Conservation (phyloP, 2,797 vertebrate genomes). For the Gadopsis marmoratus region DNA sequence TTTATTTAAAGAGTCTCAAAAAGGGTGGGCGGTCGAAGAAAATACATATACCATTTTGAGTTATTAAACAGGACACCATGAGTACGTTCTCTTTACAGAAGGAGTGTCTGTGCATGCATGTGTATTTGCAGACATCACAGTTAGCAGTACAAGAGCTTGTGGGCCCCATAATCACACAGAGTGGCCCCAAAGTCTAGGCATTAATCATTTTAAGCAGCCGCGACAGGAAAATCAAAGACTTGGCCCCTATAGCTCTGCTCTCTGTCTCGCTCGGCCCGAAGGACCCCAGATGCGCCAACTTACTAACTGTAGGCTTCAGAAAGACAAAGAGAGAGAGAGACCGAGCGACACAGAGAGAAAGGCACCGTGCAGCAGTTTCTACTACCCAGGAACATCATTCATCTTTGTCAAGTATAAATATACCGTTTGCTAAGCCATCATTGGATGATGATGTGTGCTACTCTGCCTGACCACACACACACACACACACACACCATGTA, state of each 20-base stretch:
- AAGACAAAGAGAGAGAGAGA: conserved; percentile 19
- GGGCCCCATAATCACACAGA: conserved; percentile 80
- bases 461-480: conserved; percentile 51
- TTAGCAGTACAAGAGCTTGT: conserved; percentile 52
- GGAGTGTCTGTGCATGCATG: conserved; percentile 2
- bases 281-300: conserved; percentile 61
- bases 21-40: too few relatives aligned
- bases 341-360: conserved; percentile 27
- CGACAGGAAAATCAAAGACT: conserved; percentile 86
- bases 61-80: background rate
- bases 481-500: background rate
- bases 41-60: background rate
- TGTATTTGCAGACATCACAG: conserved; percentile 43
- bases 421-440: conserved; percentile 71
- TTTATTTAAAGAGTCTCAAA: background rate
- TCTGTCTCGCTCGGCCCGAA: conserved; percentile 61
- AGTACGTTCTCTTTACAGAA: background rate
- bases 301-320: conserved; percentile 53
- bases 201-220: conserved; percentile 86
- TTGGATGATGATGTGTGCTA: conserved; percentile 67
- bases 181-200: conserved; percentile 80
- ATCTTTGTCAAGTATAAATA: conserved; percentile 77
- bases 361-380: conserved; percentile 47
- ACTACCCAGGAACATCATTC: conserved; percentile 65
- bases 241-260: conserved; percentile 68